Evolutionary conservation across 2,797 vertebrate genomes (phyloP).

Genomic region (Sebastes aleutianus): DNA sequence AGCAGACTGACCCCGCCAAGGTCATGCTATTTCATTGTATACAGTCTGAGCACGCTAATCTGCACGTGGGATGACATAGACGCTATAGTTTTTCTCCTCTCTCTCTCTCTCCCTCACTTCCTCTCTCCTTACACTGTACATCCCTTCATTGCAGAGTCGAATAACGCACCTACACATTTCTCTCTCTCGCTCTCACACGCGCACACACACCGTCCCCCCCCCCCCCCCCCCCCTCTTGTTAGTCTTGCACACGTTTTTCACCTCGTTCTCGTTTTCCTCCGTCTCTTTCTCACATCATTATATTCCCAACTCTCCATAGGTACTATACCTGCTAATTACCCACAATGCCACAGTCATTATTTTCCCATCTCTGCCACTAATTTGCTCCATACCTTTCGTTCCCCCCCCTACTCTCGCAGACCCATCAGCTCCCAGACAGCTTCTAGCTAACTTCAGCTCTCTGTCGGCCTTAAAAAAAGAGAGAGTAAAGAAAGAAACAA

Average conservation of each 20-base stretch:
- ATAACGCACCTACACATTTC: conserved; percentile 56
- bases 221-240: conserved; percentile 45
- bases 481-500: conserved; percentile 49
- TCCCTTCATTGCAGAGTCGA: conserved; percentile 5
- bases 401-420: conserved; percentile 52
- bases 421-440: conserved; percentile 74
- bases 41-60: conserved; percentile 86
- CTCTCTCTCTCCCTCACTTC: not conserved
- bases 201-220: not conserved
- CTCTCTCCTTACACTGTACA: conserved; percentile 26
- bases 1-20: conserved; percentile 90
- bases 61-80: conserved; percentile 67
- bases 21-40: conserved; percentile 87
- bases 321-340: conserved; percentile 81
- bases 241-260: conserved; percentile 72
- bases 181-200: not conserved
- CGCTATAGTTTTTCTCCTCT: conserved; percentile 57
- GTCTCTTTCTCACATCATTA: conserved; percentile 81
- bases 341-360: conserved; percentile 79
- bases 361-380: conserved; percentile 77
- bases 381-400: conserved; percentile 73
- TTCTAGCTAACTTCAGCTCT: conserved; percentile 68
- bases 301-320: conserved; percentile 80
- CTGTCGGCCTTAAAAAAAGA: conserved; percentile 47
- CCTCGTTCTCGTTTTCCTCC: conserved; percentile 75